Conservation (phyloP, 2,113 vertebrate genomes). For the Gulo gulo region DNA sequence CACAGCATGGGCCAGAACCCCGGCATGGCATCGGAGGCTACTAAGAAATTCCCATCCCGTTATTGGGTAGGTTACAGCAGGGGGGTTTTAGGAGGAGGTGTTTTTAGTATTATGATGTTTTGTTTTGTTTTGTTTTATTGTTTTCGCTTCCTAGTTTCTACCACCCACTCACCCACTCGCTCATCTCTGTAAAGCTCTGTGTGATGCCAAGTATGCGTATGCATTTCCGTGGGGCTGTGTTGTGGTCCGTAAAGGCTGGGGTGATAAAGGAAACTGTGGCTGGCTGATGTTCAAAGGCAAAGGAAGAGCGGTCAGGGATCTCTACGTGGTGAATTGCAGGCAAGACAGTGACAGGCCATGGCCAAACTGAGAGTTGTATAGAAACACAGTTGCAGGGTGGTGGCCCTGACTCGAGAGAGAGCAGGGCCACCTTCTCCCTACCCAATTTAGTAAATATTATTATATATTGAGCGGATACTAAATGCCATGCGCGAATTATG, state of each 20-base stretch:
- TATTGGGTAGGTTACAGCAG: not conserved
- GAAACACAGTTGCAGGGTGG: not conserved
- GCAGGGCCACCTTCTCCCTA: not conserved
- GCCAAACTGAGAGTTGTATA: rapidly evolving
- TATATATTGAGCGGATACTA: not conserved
- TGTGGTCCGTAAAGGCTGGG: not conserved
- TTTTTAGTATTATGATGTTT: not conserved
- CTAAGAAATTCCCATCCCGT: not conserved
- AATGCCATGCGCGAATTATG: not conserved
- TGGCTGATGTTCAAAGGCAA: not conserved
- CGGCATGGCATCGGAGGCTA: not conserved
- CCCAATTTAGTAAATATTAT: not conserved
- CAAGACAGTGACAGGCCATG: not conserved
- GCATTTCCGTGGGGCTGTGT: not conserved
- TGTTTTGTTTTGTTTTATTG: not conserved
- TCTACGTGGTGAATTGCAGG: too few relatives aligned
- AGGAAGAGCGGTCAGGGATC: not conserved
- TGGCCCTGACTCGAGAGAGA: rapidly evolving
- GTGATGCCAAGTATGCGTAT: not conserved
- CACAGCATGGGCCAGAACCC: rapidly evolving
- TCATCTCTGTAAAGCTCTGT: not conserved
- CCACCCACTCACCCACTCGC: not conserved
- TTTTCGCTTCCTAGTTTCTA: not conserved
- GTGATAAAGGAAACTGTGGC: not conserved
- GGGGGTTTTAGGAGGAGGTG: not conserved